These are phyloP conservation scores for Trissolcus japonicus DNA, from an alignment of 2,888 invertebrate genomes.

Conservation along the genomic window DNA sequence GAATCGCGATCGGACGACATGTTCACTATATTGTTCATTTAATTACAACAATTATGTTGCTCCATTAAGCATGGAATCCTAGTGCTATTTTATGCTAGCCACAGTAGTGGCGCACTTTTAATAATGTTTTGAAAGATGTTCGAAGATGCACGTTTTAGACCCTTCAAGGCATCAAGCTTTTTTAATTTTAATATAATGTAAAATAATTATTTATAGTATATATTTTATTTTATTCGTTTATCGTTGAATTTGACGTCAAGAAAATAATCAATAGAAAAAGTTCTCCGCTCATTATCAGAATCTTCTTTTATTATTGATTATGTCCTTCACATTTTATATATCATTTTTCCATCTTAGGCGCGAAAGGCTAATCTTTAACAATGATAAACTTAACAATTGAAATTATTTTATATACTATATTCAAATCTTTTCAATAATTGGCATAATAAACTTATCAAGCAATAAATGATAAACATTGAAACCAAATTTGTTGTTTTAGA, in stretches of 20 bases:
- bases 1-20: conserved; percentile 53
- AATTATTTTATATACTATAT: conserved; percentile 22
- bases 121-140: conserved; percentile 47
- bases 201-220: conserved; percentile 34
- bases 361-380: conserved; percentile 35
- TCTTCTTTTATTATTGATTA: conserved; percentile 4
- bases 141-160: conserved; percentile 41
- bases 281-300: conserved; percentile 3
- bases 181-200: conserved; percentile 23
- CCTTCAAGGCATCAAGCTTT: conserved; percentile 44
- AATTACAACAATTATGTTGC: conserved; percentile 50
- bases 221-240: conserved; percentile 17
- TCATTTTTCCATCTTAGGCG: conserved; percentile 21
- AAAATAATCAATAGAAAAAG: conserved; percentile 5
- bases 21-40: conserved; percentile 49
- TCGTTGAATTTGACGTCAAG: conserved; percentile 7
- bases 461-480: no score
- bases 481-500: neutral
- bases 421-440: conserved; percentile 8
- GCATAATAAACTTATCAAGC: neutral
- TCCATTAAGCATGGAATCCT: conserved; percentile 50
- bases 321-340: conserved; percentile 16
- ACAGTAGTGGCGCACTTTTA: conserved; percentile 20
- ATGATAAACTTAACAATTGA: conserved; percentile 5
- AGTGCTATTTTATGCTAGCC: conserved; percentile 34